Evolutionary conservation across 2,888 invertebrate genomes (phyloP), one percentile per base, ranked within the genome.

Genomic region (Synergus gifuensis): DNA sequence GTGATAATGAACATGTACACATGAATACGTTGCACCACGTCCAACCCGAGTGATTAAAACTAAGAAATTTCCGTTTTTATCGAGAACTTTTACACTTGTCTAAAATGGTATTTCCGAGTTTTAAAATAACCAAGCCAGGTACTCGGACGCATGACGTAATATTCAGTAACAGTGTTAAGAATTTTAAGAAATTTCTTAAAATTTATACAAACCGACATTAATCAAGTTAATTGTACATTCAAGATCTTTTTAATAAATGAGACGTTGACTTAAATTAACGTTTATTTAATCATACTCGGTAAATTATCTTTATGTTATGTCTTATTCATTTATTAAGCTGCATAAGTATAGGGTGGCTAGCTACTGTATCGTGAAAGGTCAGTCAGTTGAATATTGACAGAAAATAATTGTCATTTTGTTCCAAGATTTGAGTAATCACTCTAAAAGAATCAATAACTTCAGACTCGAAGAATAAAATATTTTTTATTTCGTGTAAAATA

Each of bases 1-100:
- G 86, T 86, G 86, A 86, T 86, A 86, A 85, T 85, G 84, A 79
- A 83, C 80, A 83, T 83, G 79, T 78, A 79, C 60, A 77, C 79
- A 81, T 67, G 46, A 67, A 67, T 69, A 69, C 46, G 46, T 69
- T 69, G 69, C 49, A 22, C 69, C 46, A 69, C 16, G 69, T 73
- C 73, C 73, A 73, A 73, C 54, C 73, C 73, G 36, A 73, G 73
- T 73, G 73, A 73, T 49, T 73, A 49, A 49, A 73, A 11, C 28
- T 49, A 69, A 22, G 69, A 69, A 69, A 49, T 73, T 49, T 16
- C 66, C 18, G n/a, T 66, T 73, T 73, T 73, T n/a, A 73, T 54
- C 11, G n/a, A 73, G 28, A 73, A 36, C 54, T 54, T 73, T 73
- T 54, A 46, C 49, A 73, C 49, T 73, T 54, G 36, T 73, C 36